A percentile compares a stretch with the other conserved stretches of the same genome.
phyloP scores from a whole-genome alignment of 2,797 vertebrate species.

The Microcaecilia unicolor region DNA sequence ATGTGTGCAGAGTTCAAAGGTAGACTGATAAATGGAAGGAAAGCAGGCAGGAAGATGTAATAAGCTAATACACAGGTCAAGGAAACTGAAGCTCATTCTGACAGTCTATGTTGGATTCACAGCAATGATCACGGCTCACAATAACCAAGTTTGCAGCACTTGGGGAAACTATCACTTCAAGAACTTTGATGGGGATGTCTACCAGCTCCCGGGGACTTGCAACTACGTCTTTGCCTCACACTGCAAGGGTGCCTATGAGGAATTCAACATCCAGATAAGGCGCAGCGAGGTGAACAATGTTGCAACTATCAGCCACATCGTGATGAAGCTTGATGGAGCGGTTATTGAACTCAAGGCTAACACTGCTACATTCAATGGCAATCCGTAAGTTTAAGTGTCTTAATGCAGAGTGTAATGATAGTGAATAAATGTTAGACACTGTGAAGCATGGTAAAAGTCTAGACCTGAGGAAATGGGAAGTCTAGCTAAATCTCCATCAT shows the following conservation, averaged over 20 bases:
- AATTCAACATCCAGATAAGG: slow-evolving; percentile 12
- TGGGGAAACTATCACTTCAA: slow-evolving; percentile 11
- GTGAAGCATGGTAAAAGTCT: no score
- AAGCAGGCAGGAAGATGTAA: no score
- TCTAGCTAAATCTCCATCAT: no score
- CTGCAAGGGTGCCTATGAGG: neutral
- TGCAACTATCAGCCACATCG: neutral
- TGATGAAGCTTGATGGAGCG: slow-evolving; percentile 1
- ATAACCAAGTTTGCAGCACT: slow-evolving; percentile 6
- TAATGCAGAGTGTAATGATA: no score
- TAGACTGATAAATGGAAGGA: no score
- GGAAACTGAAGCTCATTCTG: no score
- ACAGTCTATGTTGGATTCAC: no score
- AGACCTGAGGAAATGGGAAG: no score
- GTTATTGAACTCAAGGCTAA: neutral
- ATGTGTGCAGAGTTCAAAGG: no score
- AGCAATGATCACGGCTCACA: neutral
- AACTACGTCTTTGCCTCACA: slow-evolving; percentile 8
- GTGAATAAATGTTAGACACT: no score
- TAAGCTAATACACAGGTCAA: no score
- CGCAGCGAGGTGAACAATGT: neutral
- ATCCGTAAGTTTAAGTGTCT: slow-evolving; percentile 1
- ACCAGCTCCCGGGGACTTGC: slow-evolving; percentile 1
- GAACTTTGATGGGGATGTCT: slow-evolving; percentile 9
- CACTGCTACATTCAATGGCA: neutral